phyloP scores from a whole-genome alignment of 2,113 vertebrate species.

The Pseudolaguvia tuberculata region DNA sequence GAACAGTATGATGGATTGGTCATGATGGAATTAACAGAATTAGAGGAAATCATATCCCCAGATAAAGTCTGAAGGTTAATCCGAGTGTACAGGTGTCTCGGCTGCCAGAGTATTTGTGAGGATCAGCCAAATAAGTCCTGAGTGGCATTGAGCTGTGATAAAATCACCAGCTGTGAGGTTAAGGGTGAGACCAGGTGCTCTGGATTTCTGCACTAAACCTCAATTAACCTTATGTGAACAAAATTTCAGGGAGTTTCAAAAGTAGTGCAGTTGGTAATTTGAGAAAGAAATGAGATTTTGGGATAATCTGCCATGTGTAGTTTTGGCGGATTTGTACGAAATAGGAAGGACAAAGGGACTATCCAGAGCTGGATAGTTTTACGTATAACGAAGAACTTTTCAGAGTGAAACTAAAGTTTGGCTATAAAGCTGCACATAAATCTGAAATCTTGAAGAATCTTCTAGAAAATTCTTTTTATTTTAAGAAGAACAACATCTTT shows the following conservation, averaged over 20 bases:
- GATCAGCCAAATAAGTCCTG: constrained; percentile 23
- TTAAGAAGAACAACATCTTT: no score
- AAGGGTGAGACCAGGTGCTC: not conserved
- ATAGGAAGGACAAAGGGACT: not conserved
- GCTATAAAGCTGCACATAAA: no score
- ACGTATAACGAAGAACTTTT: not conserved
- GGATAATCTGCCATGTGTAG: not conserved
- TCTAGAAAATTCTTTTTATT: no score
- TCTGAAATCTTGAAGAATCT: no score
- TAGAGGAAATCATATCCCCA: constrained; percentile 11
- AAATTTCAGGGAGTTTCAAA: not conserved
- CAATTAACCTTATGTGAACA: not conserved
- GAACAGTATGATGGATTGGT: not conserved
- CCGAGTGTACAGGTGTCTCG: constrained; percentile 4
- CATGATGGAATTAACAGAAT: constrained; percentile 18
- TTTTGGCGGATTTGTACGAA: not conserved
- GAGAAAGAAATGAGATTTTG: not conserved
- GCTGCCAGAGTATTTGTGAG: constrained; percentile 25
- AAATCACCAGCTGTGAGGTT: constrained; percentile 16
- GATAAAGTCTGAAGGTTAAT: constrained; percentile 23
- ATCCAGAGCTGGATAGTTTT: not conserved
- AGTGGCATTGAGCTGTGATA: constrained; percentile 26
- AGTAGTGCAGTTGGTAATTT: no score
- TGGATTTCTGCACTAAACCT: constrained; percentile 22
- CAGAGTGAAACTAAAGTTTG: no score